Conservation (phyloP, 1,140 invertebrate genomes). For the Gerris buenoi region DNA sequence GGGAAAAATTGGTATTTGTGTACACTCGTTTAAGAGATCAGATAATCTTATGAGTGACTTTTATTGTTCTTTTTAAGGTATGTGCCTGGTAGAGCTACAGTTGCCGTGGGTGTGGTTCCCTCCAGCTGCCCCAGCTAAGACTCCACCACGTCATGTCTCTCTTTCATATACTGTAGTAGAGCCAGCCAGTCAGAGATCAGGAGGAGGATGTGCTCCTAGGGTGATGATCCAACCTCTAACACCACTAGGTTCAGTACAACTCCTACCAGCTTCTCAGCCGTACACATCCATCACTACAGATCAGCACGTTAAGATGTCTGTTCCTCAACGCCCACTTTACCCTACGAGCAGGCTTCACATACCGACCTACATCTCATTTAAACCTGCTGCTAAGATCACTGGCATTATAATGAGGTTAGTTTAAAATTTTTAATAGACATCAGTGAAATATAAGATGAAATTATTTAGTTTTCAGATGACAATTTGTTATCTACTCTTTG, state of each 20-base stretch:
- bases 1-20: too few species aligned
- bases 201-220: constrained; percentile 43
- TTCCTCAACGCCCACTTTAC: constrained; percentile 73
- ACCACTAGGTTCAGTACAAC: constrained; percentile 39
- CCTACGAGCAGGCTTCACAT: constrained; percentile 74
- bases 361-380: constrained; percentile 64
- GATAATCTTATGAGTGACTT: too few species aligned
- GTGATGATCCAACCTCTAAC: constrained; percentile 63
- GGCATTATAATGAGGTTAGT: constrained; percentile 75
- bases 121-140: constrained; percentile 38
- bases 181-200: constrained; percentile 33
- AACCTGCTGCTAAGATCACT: constrained; percentile 40
- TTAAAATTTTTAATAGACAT: too few species aligned
- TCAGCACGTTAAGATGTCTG: constrained; percentile 60
- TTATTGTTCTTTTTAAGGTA: constrained; percentile 48
- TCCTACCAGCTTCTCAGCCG: constrained; percentile 56
- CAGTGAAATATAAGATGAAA: too few species aligned
- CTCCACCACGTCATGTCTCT: constrained; percentile 52
- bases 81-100: constrained; percentile 63
- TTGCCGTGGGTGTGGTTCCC: constrained; percentile 82
- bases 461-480: too few species aligned
- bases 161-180: constrained; percentile 70
- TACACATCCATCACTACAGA: constrained; percentile 68
- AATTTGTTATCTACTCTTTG: too few species aligned
- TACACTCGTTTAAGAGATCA: too few species aligned